Conservation (phyloP, 1,140 invertebrate species). For the Tetraneura akinire region DNA sequence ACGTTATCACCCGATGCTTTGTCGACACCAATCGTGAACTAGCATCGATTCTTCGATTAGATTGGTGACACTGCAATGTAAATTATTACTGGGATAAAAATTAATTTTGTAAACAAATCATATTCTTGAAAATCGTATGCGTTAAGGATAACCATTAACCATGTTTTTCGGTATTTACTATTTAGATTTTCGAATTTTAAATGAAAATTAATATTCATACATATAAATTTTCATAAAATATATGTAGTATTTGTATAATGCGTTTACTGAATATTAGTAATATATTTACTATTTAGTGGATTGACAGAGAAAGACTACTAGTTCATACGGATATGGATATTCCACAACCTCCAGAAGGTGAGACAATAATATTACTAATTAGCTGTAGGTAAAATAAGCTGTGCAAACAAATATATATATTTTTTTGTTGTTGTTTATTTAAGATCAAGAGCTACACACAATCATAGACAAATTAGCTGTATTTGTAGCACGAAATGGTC, state of each 20-base stretch:
- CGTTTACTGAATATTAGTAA: not conserved
- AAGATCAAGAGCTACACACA: conserved; percentile 89
- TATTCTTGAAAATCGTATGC: no score
- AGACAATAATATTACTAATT: conserved; percentile 30
- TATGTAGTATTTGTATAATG: not conserved
- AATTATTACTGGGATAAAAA: not conserved
- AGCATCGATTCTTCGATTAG: not conserved
- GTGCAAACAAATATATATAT: no score
- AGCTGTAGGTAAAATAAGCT: no score
- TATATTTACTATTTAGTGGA: not conserved
- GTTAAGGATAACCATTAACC: not conserved
- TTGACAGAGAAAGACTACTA: no score
- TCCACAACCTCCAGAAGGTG: conserved; percentile 60
- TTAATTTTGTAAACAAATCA: conserved; percentile 37
- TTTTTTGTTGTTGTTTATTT: not conserved
- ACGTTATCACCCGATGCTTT: no score
- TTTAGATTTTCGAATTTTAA: no score
- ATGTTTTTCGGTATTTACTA: not conserved
- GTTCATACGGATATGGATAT: conserved; percentile 57
- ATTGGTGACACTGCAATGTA: not conserved
- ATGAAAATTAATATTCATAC: not conserved
- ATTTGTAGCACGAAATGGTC: conserved; percentile 97
- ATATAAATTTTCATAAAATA: not conserved
- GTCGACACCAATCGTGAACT: not conserved
- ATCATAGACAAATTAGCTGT: conserved; percentile 98